Conservation (phyloP, 2,888 invertebrate genomes). For the Melieria omissa region DNA sequence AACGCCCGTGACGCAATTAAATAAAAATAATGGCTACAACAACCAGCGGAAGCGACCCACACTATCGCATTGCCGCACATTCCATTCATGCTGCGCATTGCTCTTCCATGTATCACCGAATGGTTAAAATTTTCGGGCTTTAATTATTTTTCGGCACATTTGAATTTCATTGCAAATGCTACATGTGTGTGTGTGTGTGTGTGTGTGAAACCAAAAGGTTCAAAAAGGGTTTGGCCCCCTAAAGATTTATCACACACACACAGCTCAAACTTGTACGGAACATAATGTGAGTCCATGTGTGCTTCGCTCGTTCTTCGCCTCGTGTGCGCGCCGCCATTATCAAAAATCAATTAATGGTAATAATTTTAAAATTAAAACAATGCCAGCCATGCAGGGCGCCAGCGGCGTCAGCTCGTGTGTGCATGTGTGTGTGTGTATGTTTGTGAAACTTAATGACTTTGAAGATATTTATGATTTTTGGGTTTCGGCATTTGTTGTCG, state of each 20-base stretch:
- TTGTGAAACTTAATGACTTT: conserved; percentile 60
- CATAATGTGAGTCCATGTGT: neutral
- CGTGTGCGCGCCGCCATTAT: conserved; percentile 44
- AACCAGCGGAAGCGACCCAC: conserved; percentile 36
- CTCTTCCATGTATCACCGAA: conserved; percentile 22
- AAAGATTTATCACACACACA: conserved; percentile 32
- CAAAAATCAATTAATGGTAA: conserved; percentile 63
- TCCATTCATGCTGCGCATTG: neutral
- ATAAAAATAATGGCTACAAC: conserved; percentile 46
- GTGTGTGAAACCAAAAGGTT: neutral
- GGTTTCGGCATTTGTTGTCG: conserved; percentile 22
- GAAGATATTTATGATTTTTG: conserved; percentile 59
- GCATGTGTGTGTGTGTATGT: conserved; percentile 9
- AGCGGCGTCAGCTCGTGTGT: neutral
- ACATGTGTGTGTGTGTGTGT: neutral
- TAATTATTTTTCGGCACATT: conserved; percentile 51
- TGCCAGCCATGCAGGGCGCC: neutral
- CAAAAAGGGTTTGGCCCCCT: conserved; percentile 31
- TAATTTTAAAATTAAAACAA: conserved; percentile 59
- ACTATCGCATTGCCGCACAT: neutral
- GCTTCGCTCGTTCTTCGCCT: conserved; percentile 12
- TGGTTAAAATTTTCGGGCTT: conserved; percentile 42
- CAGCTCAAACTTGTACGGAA: neutral
- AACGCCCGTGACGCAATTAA: conserved; percentile 49
- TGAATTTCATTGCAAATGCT: conserved; percentile 42